phyloP scores from a whole-genome alignment of 2,113 vertebrate genomes.

The Garra rufa region DNA sequence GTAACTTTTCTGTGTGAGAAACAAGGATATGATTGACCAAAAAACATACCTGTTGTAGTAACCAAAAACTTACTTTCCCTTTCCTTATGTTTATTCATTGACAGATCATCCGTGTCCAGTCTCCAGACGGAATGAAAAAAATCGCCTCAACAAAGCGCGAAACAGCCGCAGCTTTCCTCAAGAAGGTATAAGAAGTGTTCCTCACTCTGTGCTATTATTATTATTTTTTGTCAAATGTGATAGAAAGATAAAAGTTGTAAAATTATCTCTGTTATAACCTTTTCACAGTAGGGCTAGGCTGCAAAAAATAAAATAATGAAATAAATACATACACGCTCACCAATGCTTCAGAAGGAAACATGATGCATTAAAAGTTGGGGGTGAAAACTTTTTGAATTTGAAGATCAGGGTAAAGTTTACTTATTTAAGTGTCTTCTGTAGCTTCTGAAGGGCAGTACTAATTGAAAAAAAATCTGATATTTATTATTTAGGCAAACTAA shows the following conservation, averaged over 20 bases:
- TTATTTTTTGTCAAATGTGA: background rate
- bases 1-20: background rate
- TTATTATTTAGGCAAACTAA: too few relatives aligned
- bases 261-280: background rate
- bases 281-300: background rate
- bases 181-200: slow-evolving; percentile 87
- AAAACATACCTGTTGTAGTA: background rate
- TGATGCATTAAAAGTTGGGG: too few relatives aligned
- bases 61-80: background rate
- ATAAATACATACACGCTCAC: too few relatives aligned
- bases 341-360: too few relatives aligned
- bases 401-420: too few relatives aligned
- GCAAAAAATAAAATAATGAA: too few relatives aligned
- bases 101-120: slow-evolving; percentile 94
- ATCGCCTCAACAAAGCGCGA: slow-evolving; percentile 90
- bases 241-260: background rate
- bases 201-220: background rate
- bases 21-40: background rate
- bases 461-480: too few relatives aligned
- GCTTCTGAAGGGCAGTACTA: too few relatives aligned
- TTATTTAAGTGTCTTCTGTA: too few relatives aligned
- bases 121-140: slow-evolving; percentile 93
- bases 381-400: too few relatives aligned
- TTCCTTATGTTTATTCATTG: slow-evolving; percentile 2
- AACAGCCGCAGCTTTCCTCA: slow-evolving; percentile 88